phyloP scores from a whole-genome alignment of 2,113 vertebrate genomes.

The Tapirus terrestris region DNA sequence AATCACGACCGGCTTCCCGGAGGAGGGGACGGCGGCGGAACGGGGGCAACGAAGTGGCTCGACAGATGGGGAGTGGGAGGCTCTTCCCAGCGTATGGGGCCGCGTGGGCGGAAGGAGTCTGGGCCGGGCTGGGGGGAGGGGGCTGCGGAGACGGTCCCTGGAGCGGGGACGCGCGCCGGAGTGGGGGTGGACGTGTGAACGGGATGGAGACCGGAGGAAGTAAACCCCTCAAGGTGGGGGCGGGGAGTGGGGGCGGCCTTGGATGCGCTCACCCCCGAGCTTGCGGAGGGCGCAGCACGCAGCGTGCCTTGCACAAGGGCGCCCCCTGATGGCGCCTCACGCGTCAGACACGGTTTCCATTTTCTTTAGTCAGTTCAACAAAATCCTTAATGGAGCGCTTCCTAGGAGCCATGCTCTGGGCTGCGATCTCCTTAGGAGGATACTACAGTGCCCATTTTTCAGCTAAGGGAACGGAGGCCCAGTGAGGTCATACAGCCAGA shows the following conservation, averaged over 20 bases:
- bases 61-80: constrained; percentile 82
- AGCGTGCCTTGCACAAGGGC: constrained; percentile 57
- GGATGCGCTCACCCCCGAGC: not conserved
- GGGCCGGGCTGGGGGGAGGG: constrained; percentile 21
- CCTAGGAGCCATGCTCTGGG: not conserved
- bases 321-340: constrained; percentile 68
- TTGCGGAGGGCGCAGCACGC: not conserved
- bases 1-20: constrained; percentile 77
- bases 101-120: constrained; percentile 77
- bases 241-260: constrained; percentile 36
- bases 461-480: not conserved
- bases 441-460: not conserved
- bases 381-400: not conserved
- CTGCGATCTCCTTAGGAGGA: not conserved
- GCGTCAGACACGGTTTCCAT: constrained; percentile 22
- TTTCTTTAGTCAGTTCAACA: not conserved
- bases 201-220: not conserved
- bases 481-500: not conserved
- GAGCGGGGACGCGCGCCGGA: constrained; percentile 8
- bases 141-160: constrained; percentile 30
- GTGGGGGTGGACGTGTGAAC: constrained; percentile 57
- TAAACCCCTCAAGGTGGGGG: constrained; percentile 22
- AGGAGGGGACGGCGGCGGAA: constrained; percentile 61
- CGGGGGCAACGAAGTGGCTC: constrained; percentile 64
- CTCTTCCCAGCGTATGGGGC: constrained; percentile 78